phyloP scores from a whole-genome alignment of 2,888 invertebrate species.

The Chrysomela aeneicollis region DNA sequence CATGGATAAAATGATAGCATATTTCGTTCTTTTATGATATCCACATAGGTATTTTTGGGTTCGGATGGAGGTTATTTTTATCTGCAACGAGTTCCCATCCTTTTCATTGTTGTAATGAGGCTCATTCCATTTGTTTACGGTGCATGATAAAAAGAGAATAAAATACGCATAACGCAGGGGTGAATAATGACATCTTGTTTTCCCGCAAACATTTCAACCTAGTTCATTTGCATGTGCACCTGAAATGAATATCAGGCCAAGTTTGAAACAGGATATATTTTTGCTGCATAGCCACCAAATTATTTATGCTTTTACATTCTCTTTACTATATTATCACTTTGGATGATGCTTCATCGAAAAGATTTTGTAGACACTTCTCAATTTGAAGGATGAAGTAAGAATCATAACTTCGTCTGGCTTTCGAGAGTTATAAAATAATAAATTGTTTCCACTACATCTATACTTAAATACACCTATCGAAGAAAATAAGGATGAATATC shows the following conservation, averaged over 20 bases:
- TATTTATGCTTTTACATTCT: too few relatives aligned
- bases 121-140: background rate
- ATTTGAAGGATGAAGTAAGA: too few relatives aligned
- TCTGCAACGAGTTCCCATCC: background rate
- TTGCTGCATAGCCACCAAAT: background rate
- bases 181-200: background rate
- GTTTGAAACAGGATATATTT: background rate
- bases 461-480: too few relatives aligned
- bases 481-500: too few relatives aligned
- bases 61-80: background rate
- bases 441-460: too few relatives aligned
- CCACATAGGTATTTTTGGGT: background rate
- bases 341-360: too few relatives aligned
- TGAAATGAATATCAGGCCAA: background rate
- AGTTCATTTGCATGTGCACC: conserved; percentile 5
- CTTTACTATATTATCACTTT: too few relatives aligned
- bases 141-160: conserved; percentile 1
- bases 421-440: too few relatives aligned
- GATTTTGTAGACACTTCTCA: too few relatives aligned
- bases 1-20: background rate
- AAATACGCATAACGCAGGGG: conserved; percentile 3
- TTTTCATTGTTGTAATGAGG: background rate
- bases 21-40: background rate
- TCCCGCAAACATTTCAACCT: background rate
- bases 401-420: too few relatives aligned